Percentiles rank a stretch among this genome's conserved stretches.
Conservation (phyloP, 2,888 invertebrate genomes). For the Hemicrepidius hirtus region DNA sequence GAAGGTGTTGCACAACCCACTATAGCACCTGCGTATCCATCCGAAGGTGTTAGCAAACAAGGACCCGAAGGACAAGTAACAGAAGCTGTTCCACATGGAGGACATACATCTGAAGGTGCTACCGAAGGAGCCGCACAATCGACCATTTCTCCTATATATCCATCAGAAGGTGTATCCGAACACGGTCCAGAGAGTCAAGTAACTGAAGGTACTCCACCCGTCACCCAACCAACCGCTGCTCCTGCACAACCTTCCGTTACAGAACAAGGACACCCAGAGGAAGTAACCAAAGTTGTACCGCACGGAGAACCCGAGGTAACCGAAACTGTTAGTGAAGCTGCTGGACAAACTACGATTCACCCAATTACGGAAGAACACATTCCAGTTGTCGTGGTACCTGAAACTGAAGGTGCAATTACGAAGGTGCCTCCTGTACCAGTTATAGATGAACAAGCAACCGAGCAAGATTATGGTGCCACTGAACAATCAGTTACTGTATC, state of each 20-base stretch:
- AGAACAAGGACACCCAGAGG: no score
- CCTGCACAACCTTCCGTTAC: constrained; percentile 1
- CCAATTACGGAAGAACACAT: constrained; percentile 6
- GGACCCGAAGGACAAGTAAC: constrained; percentile 19
- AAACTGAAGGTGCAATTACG: constrained; percentile 26
- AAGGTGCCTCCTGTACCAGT: constrained; percentile 1
- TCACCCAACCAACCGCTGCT: not conserved
- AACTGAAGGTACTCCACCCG: constrained; percentile 5
- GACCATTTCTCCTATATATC: no score
- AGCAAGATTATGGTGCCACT: constrained; percentile 24
- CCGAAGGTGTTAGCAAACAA: constrained; percentile 1
- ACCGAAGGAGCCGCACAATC: not conserved
- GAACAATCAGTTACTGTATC: not conserved
- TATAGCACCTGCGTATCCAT: no score
- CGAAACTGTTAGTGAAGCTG: constrained; percentile 1
- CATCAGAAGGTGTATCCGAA: constrained; percentile 1
- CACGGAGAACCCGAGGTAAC: not conserved
- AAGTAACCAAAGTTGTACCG: not conserved
- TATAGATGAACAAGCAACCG: constrained; percentile 10
- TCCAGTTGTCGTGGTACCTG: constrained; percentile 29
- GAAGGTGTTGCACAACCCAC: no score
- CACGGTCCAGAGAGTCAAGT: constrained; percentile 13
- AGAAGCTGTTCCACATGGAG: constrained; percentile 4
- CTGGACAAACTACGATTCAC: not conserved
- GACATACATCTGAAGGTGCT: not conserved